Base-by-base conservation (phyloP, 2,797 vertebrate genomes). In the Buphagus erythrorhynchus region DNA sequence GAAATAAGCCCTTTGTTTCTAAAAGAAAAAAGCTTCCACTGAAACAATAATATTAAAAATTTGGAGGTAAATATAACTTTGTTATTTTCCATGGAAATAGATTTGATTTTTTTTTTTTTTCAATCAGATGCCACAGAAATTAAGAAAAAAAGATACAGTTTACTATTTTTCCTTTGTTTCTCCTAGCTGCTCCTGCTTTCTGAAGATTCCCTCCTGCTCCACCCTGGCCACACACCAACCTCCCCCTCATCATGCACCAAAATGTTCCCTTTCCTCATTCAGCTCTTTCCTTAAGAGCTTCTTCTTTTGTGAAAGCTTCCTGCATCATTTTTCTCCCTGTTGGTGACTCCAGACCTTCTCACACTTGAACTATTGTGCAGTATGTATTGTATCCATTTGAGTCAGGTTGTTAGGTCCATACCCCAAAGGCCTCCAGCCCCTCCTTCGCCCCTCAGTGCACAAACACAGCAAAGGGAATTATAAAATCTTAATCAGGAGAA, bases 401-500 rank as follows among this genome's bases (percentile, higher is more conserved):
- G 84, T 82, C 61, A 79, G 63, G 78, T 80, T 92, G 77, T 87
- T 74, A 74, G 25, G 54, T 86, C 76, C 43, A 67, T 29, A 76
- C 58, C n/a, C 52, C 58, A 79, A 93, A 75, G 86, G 48, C 40
- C 36, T 95, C 74, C 69, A 86, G 66, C 31, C 69, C 31, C 48
- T 81, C 76, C 71, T 54, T 76, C 1, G 0, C 38, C 62, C 58
- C 28, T 65, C 85, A 65, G 42, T 1, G 4, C 66, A 90, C 35
- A 86, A 90, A 91, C 42, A 86, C 35, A 75, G 82, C 42, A 83
- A 88, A 78, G 59, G 62, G 54, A 93, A 90, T 88, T 88, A 59
- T 35, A 92, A 94, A 86, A 79, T 73, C 88, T 82, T 86, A 81
- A 90, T 81, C 90, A 91, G 58, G 58, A 88, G 79, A 95, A 78